A percentile compares a stretch with the other conserved stretches of the same genome.
Evolutionary conservation across 2,113 vertebrate species (phyloP).

Genomic region (Gallinago paraguaiae): DNA sequence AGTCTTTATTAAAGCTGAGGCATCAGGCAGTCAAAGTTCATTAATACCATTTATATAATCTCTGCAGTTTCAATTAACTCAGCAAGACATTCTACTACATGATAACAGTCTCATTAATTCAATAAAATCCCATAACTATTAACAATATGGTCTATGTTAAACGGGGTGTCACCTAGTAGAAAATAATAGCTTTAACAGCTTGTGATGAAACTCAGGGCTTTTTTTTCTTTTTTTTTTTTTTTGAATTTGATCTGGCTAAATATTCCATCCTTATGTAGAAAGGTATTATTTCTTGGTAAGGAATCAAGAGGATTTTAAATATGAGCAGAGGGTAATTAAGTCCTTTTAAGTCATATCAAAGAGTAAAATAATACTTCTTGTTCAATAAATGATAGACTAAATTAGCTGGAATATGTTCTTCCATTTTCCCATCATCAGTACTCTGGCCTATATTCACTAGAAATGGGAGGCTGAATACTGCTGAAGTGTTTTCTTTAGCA

Average conservation of each 20-base stretch:
- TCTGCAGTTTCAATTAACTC: constrained; percentile 88
- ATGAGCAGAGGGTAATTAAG: constrained; percentile 67
- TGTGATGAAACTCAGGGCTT: constrained; percentile 77
- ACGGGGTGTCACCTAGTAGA: constrained; percentile 86
- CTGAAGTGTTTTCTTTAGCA: background rate
- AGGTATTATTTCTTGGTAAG: constrained; percentile 73
- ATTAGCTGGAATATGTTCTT: constrained; percentile 47
- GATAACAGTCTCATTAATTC: constrained; percentile 89
- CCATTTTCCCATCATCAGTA: constrained; percentile 14
- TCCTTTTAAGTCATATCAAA: constrained; percentile 64
- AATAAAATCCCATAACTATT: constrained; percentile 90
- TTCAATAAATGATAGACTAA: constrained; percentile 59
- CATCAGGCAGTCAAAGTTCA: constrained; percentile 88
- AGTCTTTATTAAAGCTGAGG: constrained; percentile 86
- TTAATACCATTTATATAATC: constrained; percentile 91
- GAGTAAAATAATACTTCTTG: constrained; percentile 63
- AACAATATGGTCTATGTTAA: constrained; percentile 89
- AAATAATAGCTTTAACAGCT: constrained; percentile 89
- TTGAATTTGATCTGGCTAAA: constrained; percentile 76
- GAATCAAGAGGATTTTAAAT: constrained; percentile 73
- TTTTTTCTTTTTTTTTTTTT: constrained; percentile 26
- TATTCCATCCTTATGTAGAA: constrained; percentile 69
- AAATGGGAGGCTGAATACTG: background rate
- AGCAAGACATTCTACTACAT: constrained; percentile 87
- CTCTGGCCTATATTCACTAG: background rate